Evolutionary conservation across 1,140 invertebrate genomes (phyloP), one percentile per base, ranked within the genome.

Genomic region (Drosophila ercepeae): DNA sequence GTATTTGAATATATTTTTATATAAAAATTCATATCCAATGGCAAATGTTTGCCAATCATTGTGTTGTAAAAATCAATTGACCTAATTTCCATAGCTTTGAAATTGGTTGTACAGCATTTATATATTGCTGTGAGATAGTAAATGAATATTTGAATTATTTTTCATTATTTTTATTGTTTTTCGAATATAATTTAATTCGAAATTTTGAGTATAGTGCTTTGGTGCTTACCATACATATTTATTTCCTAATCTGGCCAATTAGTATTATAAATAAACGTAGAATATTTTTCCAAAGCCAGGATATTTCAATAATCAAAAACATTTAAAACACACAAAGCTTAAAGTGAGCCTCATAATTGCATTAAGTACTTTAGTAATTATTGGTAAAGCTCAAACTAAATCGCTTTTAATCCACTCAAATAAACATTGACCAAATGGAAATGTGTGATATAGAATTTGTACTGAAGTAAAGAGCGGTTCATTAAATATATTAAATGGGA

Each of bases 41-140:
- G n/a, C 45, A 63, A 63, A 63, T 63, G 61, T 63, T 64, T 27
- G 23, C 13, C 39, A 32, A 34, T 36, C 45, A 60, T 51, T 61
- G 48, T 71, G 42, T 8, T 46, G 42, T 46, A 42, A 64, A 73
- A 64, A 55, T 73, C 69, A 73, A 74, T 74, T 74, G 58, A 73
- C 68, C 58, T 45, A 54, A 54, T 50, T 53, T 45, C 48, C n/a
- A n/a, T 53, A 32, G 55, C 68, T 61, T 63, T 72, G 32, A 63
- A 23, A 27, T 27, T 27, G 25, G 25, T 5, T 6, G 4, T 21
- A 4, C 4, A 4, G 2, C 21, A 27, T 1, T 5, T 27, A 7
- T 7, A 27, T n/a, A 11, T 32, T 32, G 29, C 7, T 27, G 9
- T 27, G 27, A 27, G 27, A 27, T 2, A 27, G 27, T 27, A 8